These are phyloP conservation scores for Tokudaia tokunoshimensis DNA, from an alignment of 2,797 vertebrate species.

Conservation along the genomic window DNA sequence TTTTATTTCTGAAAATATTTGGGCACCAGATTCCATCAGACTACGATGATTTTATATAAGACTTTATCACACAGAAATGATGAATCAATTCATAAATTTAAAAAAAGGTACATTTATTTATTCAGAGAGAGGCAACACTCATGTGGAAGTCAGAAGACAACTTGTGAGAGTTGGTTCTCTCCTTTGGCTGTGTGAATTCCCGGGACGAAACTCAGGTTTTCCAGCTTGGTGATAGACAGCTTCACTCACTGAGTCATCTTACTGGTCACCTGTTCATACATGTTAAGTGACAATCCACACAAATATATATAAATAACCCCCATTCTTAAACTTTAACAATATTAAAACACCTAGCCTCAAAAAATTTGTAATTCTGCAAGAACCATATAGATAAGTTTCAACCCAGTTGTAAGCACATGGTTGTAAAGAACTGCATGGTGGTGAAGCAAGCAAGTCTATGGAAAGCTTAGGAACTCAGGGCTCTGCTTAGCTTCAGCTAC, in stretches of 20 bases:
- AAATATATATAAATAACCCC: not conserved
- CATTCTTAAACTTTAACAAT: not conserved
- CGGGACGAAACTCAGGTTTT: too few relatives aligned
- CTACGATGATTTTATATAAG: not conserved
- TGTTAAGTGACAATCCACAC: not conserved
- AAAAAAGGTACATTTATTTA: not conserved
- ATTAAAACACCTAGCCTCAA: not conserved
- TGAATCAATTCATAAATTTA: not conserved
- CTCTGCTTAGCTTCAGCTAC: not conserved
- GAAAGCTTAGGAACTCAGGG: too few relatives aligned
- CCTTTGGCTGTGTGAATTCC: not conserved
- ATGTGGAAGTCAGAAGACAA: not conserved
- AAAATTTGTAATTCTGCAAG: not conserved
- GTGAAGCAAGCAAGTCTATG: not conserved
- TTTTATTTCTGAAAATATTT: slow-evolving; percentile 44
- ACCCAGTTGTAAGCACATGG: not conserved
- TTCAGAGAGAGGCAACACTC: not conserved
- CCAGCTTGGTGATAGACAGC: not conserved
- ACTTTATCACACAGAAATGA: not conserved
- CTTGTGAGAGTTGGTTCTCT: not conserved
- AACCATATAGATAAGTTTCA: not conserved
- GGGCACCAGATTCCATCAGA: not conserved
- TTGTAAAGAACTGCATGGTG: not conserved
- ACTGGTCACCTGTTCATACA: not conserved
- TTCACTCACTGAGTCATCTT: not conserved